Base-by-base conservation (phyloP, 2,113 vertebrate genomes). In the Tursiops truncatus region DNA sequence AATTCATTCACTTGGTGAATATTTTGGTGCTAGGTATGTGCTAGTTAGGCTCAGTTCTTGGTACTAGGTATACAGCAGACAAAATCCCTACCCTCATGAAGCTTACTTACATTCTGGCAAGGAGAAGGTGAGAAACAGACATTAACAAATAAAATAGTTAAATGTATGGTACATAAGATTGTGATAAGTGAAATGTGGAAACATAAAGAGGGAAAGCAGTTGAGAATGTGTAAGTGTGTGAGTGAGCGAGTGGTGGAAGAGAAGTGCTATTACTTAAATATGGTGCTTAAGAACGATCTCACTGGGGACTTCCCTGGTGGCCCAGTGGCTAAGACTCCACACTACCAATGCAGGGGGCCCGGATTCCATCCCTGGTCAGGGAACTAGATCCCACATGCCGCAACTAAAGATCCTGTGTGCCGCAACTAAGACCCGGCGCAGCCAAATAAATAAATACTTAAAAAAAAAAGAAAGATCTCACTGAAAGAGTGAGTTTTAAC, bases 81-180 rank as follows among this genome's bases (percentile, higher is more conserved):
- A 91, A 96, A 82, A 96, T 63, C 18, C 15, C 25, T 71, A 71
- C 12, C 14, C 28, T 67, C 41, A 4, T 26, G n/a, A 91, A 85
- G 14, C 8, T 82, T 89, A 95, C 73, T 89, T 95, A 91, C 62
- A 53, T 87, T 94, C 31, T 50, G 10, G 13, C 58, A 91, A 92
- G 33, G 8, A 81, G 6, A 89, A 38, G 18, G 28, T 81, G 20
- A 3, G 11, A 91, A 36, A 62, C 6, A 96, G 41, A 81, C 3
- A 36, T 36, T 94, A 71, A 76, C n/a, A 82, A 68, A 60, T 50
- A 89, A 91, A 79, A 47, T 31, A 50, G 9, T 76, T 77, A 44
- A 73, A 73, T 41, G 60, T 28, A 26, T 79, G 13, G n/a, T 56
- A 44, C 73, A 12, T 63, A 44, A 74, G 18, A 25, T 44, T 65